These are phyloP conservation scores for Rhabditoides inermis DNA, from an alignment of 2,888 invertebrate species.

Conservation along the genomic window DNA sequence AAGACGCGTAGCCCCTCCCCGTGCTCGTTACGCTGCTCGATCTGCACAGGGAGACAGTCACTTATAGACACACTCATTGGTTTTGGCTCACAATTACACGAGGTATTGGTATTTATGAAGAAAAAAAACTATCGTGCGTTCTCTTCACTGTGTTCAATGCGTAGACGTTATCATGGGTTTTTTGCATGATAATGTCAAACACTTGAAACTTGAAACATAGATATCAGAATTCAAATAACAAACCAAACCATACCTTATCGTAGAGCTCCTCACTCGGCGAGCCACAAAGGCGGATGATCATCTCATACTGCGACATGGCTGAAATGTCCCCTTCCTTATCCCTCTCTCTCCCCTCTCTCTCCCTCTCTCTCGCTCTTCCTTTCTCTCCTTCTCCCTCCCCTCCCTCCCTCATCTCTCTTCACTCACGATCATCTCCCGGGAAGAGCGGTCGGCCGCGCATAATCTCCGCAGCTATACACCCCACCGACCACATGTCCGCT, in stretches of 20 bases:
- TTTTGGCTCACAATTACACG: no score
- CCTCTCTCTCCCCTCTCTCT: not conserved
- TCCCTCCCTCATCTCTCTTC: not conserved
- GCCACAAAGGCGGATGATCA: conserved; percentile 43
- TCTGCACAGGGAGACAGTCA: no score
- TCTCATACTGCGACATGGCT: conserved; percentile 38
- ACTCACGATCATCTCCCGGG: conserved; percentile 33
- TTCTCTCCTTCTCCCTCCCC: not conserved
- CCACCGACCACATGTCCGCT: conserved; percentile 49
- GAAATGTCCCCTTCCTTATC: conserved; percentile 6
- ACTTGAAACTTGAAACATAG: no score
- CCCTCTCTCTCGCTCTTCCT: not conserved
- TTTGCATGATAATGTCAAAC: no score
- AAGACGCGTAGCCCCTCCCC: no score
- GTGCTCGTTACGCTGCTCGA: no score
- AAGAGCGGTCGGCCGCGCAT: conserved; percentile 39
- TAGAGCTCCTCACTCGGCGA: conserved; percentile 39
- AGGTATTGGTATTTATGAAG: no score
- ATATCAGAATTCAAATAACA: no score
- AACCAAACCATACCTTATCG: conserved; percentile 16
- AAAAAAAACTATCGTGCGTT: no score
- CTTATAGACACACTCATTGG: no score
- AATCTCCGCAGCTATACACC: conserved; percentile 48
- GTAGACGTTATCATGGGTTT: no score
- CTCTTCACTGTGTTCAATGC: no score